Evolutionary conservation across 2,888 invertebrate genomes (phyloP).

Genomic region (Bhutanitis thaidina): DNA sequence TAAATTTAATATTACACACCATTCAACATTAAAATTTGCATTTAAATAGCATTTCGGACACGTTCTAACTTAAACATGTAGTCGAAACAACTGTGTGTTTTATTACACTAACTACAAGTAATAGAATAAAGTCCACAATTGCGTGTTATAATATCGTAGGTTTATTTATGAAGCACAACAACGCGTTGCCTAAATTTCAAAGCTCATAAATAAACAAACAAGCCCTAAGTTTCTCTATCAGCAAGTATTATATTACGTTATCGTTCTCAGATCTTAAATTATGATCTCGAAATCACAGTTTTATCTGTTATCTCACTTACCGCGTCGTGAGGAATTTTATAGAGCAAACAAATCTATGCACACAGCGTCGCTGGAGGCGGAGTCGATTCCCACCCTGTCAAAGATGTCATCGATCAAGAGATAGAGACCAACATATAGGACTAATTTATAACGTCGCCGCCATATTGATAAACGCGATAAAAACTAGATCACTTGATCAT

Average conservation of each 20-base stretch:
- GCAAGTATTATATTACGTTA: background rate
- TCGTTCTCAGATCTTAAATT: conserved; percentile 12
- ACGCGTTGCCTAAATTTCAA: background rate
- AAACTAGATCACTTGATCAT: conserved; percentile 29
- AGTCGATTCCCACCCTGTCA: conserved; percentile 32
- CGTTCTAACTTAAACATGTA: background rate
- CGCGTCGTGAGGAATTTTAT: conserved; percentile 29
- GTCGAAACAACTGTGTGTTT: background rate
- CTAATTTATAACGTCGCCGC: conserved; percentile 34
- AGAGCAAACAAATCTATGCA: conserved; percentile 28
- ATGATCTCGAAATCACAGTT: conserved; percentile 17
- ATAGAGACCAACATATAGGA: conserved; percentile 27
- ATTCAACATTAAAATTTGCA: background rate
- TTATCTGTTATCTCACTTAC: conserved; percentile 23
- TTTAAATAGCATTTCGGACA: background rate
- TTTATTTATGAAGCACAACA: background rate
- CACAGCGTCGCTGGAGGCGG: conserved; percentile 22
- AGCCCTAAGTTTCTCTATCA: background rate
- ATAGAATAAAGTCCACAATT: background rate
- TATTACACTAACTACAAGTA: background rate
- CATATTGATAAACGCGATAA: conserved; percentile 30
- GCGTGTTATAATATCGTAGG: background rate
- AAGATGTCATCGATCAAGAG: conserved; percentile 32
- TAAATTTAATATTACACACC: background rate
- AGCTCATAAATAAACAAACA: background rate